Conservation (phyloP, 2,113 vertebrate genomes). For the Chionomys nivalis region DNA sequence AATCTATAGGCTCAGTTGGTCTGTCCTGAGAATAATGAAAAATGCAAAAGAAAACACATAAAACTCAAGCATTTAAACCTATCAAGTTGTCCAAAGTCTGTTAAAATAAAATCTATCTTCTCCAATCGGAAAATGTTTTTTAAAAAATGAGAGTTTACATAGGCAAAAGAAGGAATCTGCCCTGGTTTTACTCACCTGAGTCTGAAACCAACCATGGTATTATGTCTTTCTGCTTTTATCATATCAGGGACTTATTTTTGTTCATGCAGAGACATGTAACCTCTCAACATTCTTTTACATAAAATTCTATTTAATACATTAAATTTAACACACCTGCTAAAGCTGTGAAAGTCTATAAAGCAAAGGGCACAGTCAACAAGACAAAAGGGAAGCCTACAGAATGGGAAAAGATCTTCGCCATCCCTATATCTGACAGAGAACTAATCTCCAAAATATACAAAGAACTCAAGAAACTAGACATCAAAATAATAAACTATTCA, state of each 20-base stretch:
- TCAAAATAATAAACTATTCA: too few species aligned
- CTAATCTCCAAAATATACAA: too few species aligned
- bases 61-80: not conserved
- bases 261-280: not conserved
- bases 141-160: slow-evolving; percentile 63
- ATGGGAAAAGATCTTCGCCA: too few species aligned
- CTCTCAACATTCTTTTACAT: slow-evolving; percentile 39
- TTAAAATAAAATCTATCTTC: slow-evolving; percentile 58
- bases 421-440: too few species aligned
- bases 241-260: slow-evolving; percentile 61
- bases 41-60: not conserved
- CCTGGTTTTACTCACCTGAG: slow-evolving; percentile 55
- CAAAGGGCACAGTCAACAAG: too few species aligned
- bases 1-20: slow-evolving; percentile 25
- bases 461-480: too few species aligned
- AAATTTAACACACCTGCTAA: slow-evolving; percentile 3
- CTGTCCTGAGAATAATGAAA: slow-evolving; percentile 54
- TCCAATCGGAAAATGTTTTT: slow-evolving; percentile 62
- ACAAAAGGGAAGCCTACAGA: too few species aligned
- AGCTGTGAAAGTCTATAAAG: too few species aligned
- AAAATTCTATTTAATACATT: slow-evolving; percentile 40
- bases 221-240: not conserved
- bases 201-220: slow-evolving; percentile 34
- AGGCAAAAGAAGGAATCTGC: slow-evolving; percentile 69
- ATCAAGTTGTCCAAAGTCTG: not conserved